These are phyloP conservation scores for Anomalospiza imberbis DNA, from an alignment of 2,797 vertebrate genomes.

Conservation along the genomic window DNA sequence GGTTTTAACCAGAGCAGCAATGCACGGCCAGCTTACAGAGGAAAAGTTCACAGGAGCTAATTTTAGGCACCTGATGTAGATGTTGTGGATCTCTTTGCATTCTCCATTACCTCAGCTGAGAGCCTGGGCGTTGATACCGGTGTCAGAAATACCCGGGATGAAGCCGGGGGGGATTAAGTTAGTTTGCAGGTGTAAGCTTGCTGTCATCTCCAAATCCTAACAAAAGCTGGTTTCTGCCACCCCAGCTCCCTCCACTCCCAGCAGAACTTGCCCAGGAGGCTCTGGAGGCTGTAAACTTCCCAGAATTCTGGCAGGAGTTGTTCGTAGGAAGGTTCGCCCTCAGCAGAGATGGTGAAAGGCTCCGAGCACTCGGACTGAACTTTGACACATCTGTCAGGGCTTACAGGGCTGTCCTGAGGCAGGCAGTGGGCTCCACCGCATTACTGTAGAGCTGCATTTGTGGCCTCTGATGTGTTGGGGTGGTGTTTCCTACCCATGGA, in stretches of 20 bases:
- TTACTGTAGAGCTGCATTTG: not conserved
- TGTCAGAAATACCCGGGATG: not conserved
- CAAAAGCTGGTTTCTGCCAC: not conserved
- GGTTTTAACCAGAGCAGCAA: not conserved
- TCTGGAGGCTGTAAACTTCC: not conserved
- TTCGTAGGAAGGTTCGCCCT: not conserved
- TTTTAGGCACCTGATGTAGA: not conserved
- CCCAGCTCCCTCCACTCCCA: fast-evolving
- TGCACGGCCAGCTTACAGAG: not conserved
- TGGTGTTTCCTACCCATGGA: not conserved
- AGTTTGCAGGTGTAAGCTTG: not conserved
- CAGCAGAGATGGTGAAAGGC: not conserved
- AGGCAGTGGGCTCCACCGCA: not conserved
- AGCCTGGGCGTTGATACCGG: fast-evolving
- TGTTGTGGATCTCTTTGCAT: slow-evolving; percentile 21
- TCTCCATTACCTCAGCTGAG: not conserved
- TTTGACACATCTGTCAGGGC: not conserved
- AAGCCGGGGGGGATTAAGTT: not conserved
- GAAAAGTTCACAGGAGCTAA: slow-evolving; percentile 11
- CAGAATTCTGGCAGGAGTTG: not conserved
- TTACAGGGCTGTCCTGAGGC: not conserved
- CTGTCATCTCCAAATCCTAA: not conserved
- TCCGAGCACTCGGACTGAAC: not conserved
- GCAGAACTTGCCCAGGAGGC: not conserved
- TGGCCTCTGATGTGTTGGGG: not conserved